Evolutionary conservation across 2,888 invertebrate genomes (phyloP).

Genomic region (Leptopilina drosophilae): DNA sequence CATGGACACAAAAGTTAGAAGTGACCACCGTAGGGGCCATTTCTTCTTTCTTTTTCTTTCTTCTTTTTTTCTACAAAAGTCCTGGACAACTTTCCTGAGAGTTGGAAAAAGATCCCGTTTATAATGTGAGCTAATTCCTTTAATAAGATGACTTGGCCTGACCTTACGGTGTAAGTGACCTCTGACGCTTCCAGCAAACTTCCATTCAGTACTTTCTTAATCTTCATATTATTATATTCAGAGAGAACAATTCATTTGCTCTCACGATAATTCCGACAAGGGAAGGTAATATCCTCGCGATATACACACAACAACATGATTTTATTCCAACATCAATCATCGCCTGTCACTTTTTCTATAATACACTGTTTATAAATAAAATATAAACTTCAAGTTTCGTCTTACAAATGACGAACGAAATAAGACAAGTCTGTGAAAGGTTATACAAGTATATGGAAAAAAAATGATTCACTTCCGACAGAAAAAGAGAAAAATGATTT

Average conservation of each 20-base stretch:
- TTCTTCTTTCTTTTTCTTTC: background rate
- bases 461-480: too few species aligned
- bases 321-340: slow-evolving; percentile 37
- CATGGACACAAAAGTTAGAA: background rate
- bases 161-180: slow-evolving; percentile 35
- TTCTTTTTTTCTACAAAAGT: too few species aligned
- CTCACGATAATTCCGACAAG: slow-evolving; percentile 18
- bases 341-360: slow-evolving; percentile 9
- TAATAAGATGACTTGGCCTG: slow-evolving; percentile 26
- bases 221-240: slow-evolving; percentile 35
- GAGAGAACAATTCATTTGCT: slow-evolving; percentile 29
- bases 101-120: slow-evolving; percentile 22
- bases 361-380: background rate
- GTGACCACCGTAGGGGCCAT: background rate
- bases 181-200: slow-evolving; percentile 31
- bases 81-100: background rate
- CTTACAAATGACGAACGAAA: background rate
- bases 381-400: background rate
- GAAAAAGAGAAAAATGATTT: too few species aligned
- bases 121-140: slow-evolving; percentile 35
- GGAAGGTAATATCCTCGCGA: slow-evolving; percentile 18
- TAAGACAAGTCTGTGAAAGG: background rate
- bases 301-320: background rate
- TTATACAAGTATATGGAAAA: too few species aligned
- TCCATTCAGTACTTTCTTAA: slow-evolving; percentile 32